Evolutionary conservation across 2,888 invertebrate genomes (phyloP), one percentile per base, ranked within the genome.

Genomic region (Andrena trimmerana): DNA sequence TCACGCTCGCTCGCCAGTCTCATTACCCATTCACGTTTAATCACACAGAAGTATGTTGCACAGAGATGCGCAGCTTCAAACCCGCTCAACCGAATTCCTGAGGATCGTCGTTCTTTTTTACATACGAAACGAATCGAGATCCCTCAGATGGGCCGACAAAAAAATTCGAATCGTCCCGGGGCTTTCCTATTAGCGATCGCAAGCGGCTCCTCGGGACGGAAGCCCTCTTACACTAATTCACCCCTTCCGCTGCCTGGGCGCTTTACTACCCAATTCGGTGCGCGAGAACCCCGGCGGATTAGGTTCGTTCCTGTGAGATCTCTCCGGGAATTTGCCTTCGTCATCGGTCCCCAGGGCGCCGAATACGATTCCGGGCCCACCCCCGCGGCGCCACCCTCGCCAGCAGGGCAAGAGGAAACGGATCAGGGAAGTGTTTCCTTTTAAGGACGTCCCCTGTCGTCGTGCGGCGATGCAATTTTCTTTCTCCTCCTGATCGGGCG

Each of bases 221-320:
- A 84, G 76, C 75, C 67, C 84, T 90, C 75, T 85, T 86, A 81
- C 82, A 87, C 89, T 91, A 91, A 86, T 90, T 90, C 88, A 88
- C 83, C 87, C 88, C 86, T 90, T 85, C 87, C 82, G 86, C 84
- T 85, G 86, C 81, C 83, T 54, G 62, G 24, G 72, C 88, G 85
- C 86, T 90, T 90, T 90, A 90, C 89, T 89, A 87, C 78, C 87
- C 88, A 90, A 91, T 91, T 89, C 90, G 66, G 83, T 81, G 84
- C 79, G 73, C 82, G 79, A 73, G 78, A 81, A 68, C 86, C 85
- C 85, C 52, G 67, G 84, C 83, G 90, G 86, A 90, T 90, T 89
- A 90, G 87, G 88, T 88, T 87, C 88, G 89, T 88, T 89, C 77
- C 86, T 75, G 69, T 84, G 78, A 79, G 87, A 90, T 90, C 90